Percentiles rank a stretch among this genome's conserved stretches.
Conservation (phyloP, 2,113 vertebrate genomes). For the Tor tambroides region DNA sequence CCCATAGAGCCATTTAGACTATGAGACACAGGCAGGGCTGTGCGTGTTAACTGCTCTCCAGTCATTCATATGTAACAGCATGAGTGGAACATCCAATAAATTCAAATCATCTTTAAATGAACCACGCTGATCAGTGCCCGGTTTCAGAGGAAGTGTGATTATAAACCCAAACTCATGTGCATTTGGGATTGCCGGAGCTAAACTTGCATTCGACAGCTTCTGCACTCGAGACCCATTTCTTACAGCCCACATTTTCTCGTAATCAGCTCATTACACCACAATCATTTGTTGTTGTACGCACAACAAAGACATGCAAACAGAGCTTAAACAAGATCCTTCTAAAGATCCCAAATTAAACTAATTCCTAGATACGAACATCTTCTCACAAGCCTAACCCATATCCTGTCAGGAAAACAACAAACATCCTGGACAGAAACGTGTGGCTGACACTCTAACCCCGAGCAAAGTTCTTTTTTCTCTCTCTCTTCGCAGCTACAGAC, state of each 20-base stretch:
- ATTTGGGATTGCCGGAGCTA: slow-evolving; percentile 71
- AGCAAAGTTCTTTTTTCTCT: slow-evolving; percentile 60
- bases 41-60: slow-evolving; percentile 41
- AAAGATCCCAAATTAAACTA: slow-evolving; percentile 57
- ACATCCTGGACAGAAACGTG: slow-evolving; percentile 67
- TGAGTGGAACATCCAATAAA: slow-evolving; percentile 28
- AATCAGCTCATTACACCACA: slow-evolving; percentile 82
- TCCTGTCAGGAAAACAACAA: slow-evolving; percentile 73
- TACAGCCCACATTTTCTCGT: slow-evolving; percentile 77
- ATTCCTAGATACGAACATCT: slow-evolving; percentile 74
- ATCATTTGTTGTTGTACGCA: slow-evolving; percentile 76
- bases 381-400: slow-evolving; percentile 46
- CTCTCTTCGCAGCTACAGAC: slow-evolving; percentile 69
- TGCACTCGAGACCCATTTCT: slow-evolving; percentile 69
- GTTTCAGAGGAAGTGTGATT: slow-evolving; percentile 70
- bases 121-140: slow-evolving; percentile 46
- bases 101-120: slow-evolving; percentile 45
- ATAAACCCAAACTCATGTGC: slow-evolving; percentile 66
- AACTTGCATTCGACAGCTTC: slow-evolving; percentile 76
- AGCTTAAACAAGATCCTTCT: slow-evolving; percentile 75
- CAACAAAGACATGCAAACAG: slow-evolving; percentile 27
- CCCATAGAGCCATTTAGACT: slow-evolving; percentile 46
- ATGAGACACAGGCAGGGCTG: slow-evolving; percentile 12
- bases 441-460: slow-evolving; percentile 64
- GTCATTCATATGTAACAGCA: slow-evolving; percentile 44